Conservation (phyloP, 2,113 vertebrate genomes). For the Saccopteryx bilineata region DNA sequence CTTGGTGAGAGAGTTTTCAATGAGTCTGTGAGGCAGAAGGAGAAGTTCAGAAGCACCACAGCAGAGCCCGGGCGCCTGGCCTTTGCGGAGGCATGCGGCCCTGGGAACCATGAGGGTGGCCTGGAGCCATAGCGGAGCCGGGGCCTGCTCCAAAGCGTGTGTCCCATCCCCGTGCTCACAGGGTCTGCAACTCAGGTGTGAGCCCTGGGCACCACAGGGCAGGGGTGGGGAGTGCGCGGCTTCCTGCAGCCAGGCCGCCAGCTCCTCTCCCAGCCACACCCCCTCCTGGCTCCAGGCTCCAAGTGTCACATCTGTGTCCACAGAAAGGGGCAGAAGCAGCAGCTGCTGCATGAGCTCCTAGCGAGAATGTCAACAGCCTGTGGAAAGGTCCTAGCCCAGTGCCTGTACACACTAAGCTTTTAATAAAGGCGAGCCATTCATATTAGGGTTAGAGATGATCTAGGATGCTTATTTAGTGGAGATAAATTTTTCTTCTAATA, state of each 20-base stretch:
- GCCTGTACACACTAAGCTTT: neutral
- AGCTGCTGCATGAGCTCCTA: neutral
- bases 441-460: neutral
- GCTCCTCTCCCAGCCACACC: neutral
- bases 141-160: neutral
- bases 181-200: neutral
- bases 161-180: neutral
- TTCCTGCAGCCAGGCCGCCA: neutral
- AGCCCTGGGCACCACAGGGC: neutral
- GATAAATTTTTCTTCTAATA: neutral
- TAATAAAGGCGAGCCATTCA: constrained; percentile 11
- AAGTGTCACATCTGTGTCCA: neutral
- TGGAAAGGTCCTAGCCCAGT: neutral
- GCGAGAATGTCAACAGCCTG: neutral
- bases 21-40: neutral
- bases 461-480: neutral
- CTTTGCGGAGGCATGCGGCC: neutral
- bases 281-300: neutral
- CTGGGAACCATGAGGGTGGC: neutral
- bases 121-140: neutral
- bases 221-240: rapidly evolving
- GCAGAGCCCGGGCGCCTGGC: neutral
- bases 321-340: neutral
- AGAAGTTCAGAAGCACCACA: neutral
- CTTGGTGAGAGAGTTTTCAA: neutral